Evolutionary conservation across 2,888 invertebrate species (phyloP), one percentile per base, ranked within the genome.

Genomic region (Limenitis camilla): DNA sequence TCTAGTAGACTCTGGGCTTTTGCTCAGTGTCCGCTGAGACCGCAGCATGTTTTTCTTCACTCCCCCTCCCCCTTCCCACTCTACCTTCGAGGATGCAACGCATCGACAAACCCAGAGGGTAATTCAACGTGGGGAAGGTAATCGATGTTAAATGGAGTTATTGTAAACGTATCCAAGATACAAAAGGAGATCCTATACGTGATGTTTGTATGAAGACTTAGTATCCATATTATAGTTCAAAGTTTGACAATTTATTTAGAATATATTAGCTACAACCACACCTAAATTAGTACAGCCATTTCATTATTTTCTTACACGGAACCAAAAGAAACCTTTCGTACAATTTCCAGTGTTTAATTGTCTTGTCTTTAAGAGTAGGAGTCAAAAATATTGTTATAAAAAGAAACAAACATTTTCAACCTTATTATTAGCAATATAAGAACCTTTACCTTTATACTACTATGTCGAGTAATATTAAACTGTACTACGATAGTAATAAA

Each of bases 301-400:
- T 35, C 10, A n/a, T 2, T n/a, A n/a, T 10, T n/a, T 35, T 35
- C 4, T 35, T 44, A 28, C 11, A 51, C 44, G n/a, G 44, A 51
- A 51, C 50, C 50, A 45, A 11, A 11, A 29, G 9, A 32, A 38
- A 44, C 4, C 3, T 1, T 33, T 7, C 7, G 27, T 33, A 38
- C 40, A 40, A n/a, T 33, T 29, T 32, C 33, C 43, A 6, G 31
- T 32, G 44, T 30, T 40, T 51, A 51, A 51, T 51, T 51, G 50
- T 42, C 50, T 33, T 39, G 44, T 44, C 50, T 44, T 44, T 19
- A 45, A 50, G 9, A 39, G 44, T 35, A 19, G 44, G 44, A 40
- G 39, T 39, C 50, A 19, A 44, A 44, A 51, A 45, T 40, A 51
- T 44, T 44, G 41, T 30, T 43, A 29, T 40, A 44, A 32, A 51